These are phyloP conservation scores for Bovichtus variegatus DNA, from an alignment of 2,797 vertebrate species.

Conservation along the genomic window DNA sequence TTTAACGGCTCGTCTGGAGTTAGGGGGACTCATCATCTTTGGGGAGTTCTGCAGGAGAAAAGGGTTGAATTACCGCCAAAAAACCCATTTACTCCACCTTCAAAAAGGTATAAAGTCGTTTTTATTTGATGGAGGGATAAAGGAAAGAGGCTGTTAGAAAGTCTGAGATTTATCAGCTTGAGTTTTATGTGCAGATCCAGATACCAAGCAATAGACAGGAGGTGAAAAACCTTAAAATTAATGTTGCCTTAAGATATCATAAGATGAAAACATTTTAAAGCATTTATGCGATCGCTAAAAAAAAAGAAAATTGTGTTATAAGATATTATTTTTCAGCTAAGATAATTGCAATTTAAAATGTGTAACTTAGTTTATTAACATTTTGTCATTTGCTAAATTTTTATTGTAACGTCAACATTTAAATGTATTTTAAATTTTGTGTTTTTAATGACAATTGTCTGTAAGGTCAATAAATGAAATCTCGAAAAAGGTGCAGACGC, in stretches of 20 bases:
- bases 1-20: not conserved
- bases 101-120: not conserved
- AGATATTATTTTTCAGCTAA: too few relatives aligned
- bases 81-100: not conserved
- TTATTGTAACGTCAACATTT: too few relatives aligned
- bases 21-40: not conserved
- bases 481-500: not conserved
- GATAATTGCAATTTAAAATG: too few relatives aligned
- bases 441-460: too few relatives aligned
- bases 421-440: too few relatives aligned
- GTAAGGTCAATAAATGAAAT: too few relatives aligned
- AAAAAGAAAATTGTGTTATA: too few relatives aligned
- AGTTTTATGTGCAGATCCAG: slow-evolving; percentile 1
- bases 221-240: not conserved
- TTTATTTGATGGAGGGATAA: not conserved
- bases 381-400: too few relatives aligned
- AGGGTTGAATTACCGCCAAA: not conserved
- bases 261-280: not conserved
- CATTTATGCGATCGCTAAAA: not conserved
- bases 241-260: not conserved
- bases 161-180: not conserved
- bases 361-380: too few relatives aligned
- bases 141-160: not conserved
- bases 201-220: not conserved
- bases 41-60: not conserved